Conservation (phyloP, 2,797 vertebrate species). For the Phyllotis vaccarum region DNA sequence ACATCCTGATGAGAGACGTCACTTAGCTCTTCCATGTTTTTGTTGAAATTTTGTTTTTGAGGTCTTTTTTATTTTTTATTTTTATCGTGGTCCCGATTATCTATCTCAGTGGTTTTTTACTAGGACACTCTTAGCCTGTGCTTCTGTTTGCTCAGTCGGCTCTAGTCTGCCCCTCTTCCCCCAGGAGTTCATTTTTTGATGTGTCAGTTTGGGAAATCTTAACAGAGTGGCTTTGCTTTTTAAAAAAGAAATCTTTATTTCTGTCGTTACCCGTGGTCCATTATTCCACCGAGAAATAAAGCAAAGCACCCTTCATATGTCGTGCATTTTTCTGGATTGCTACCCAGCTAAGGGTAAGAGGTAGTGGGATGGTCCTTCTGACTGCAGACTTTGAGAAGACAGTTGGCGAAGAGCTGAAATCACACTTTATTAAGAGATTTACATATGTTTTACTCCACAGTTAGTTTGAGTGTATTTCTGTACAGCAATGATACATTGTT, state of each 20-base stretch:
- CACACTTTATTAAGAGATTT: conserved; percentile 11
- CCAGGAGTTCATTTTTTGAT: background rate
- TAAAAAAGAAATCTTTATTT: background rate
- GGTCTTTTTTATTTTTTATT: background rate
- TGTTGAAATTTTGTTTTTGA: background rate
- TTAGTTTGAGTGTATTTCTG: background rate
- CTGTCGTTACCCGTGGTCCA: background rate
- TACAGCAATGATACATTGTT: background rate
- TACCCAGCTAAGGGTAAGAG: background rate
- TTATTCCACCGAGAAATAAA: background rate
- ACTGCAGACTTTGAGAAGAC: background rate
- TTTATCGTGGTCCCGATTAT: background rate
- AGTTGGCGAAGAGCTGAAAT: conserved; percentile 17
- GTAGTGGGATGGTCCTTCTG: background rate
- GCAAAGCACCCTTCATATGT: background rate
- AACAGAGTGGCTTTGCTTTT: background rate
- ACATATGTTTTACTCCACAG: background rate
- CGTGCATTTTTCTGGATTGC: background rate
- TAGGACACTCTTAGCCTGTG: background rate
- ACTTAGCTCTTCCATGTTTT: background rate
- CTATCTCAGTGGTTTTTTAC: background rate
- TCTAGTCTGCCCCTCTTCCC: background rate
- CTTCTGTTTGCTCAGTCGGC: background rate
- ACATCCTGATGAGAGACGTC: background rate
- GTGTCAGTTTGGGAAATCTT: conserved; percentile 17